A percentile compares a stretch with the other conserved stretches of the same genome.
Evolutionary conservation across 2,113 vertebrate genomes (phyloP).

Genomic region (Cottus gobio): DNA sequence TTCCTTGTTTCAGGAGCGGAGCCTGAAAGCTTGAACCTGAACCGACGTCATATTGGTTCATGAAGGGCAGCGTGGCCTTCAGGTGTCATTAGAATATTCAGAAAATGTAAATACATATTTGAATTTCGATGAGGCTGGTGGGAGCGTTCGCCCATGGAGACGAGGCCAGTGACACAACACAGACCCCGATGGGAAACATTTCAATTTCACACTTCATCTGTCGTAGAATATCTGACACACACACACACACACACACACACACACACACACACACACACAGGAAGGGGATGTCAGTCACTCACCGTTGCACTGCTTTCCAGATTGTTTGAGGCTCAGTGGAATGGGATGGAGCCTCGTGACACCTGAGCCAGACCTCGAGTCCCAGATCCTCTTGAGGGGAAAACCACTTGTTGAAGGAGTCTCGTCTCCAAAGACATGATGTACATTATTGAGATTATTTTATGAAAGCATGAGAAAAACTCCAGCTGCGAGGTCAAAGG

Average conservation of each 20-base stretch:
- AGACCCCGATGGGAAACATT: slow-evolving; percentile 51
- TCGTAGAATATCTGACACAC: slow-evolving; percentile 44
- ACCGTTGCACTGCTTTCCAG: slow-evolving; percentile 35
- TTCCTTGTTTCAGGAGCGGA: no score
- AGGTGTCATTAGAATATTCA: slow-evolving; percentile 47
- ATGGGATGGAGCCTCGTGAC: slow-evolving; percentile 8
- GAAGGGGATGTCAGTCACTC: slow-evolving; percentile 53
- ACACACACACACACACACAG: slow-evolving; percentile 32
- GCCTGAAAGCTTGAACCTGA: no score
- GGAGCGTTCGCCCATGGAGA: slow-evolving; percentile 2
- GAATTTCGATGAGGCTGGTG: slow-evolving; percentile 27
- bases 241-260: slow-evolving; percentile 34
- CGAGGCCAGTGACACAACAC: slow-evolving; percentile 60
- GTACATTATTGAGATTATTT: not conserved
- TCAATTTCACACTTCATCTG: slow-evolving; percentile 84
- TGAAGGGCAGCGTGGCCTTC: slow-evolving; percentile 42
- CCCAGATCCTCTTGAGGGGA: not conserved
- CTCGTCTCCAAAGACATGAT: not conserved
- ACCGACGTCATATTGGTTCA: no score
- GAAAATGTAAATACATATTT: slow-evolving; percentile 46
- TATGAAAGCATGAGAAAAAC: not conserved
- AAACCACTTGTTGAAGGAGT: not conserved
- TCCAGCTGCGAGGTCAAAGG: not conserved
- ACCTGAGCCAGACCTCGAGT: slow-evolving; percentile 66
- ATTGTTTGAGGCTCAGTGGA: slow-evolving; percentile 31